Conservation (phyloP, 2,888 invertebrate species). For the Polydrusus pterygomalis region DNA sequence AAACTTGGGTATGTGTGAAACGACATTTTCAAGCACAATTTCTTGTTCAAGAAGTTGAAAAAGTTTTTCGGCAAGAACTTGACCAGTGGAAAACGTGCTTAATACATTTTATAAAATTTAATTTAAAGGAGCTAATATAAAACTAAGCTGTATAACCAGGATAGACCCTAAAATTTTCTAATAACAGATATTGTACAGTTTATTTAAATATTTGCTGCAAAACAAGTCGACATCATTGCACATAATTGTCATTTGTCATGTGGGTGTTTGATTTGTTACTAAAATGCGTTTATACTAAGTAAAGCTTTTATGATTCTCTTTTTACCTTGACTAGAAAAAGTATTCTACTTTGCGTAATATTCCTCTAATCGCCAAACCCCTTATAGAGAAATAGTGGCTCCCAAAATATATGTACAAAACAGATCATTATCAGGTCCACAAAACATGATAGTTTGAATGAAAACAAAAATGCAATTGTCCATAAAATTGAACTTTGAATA, state of each 20-base stretch:
- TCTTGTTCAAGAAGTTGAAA: too few relatives aligned
- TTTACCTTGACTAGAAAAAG: not conserved
- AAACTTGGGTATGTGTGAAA: too few relatives aligned
- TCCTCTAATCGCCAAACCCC: not conserved
- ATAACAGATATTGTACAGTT: not conserved
- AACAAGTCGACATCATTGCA: not conserved
- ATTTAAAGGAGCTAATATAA: not conserved
- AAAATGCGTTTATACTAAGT: not conserved
- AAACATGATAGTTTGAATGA: too few relatives aligned
- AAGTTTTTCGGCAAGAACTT: too few relatives aligned
- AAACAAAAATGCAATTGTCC: too few relatives aligned
- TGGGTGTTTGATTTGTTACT: not conserved
- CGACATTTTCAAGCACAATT: too few relatives aligned
- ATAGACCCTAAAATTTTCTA: not conserved
- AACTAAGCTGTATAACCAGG: not conserved
- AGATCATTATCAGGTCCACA: too few relatives aligned
- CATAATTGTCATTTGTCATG: not conserved
- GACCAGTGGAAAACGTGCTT: too few relatives aligned
- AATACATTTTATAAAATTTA: constrained; percentile 4
- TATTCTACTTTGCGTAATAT: too few relatives aligned
- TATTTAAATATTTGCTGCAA: not conserved
- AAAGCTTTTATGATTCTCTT: not conserved
- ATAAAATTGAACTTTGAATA: too few relatives aligned
- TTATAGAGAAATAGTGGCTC: not conserved
- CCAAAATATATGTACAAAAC: too few relatives aligned